Evolutionary conservation across 2,888 invertebrate species (phyloP).

Genomic region (Blera fallax): DNA sequence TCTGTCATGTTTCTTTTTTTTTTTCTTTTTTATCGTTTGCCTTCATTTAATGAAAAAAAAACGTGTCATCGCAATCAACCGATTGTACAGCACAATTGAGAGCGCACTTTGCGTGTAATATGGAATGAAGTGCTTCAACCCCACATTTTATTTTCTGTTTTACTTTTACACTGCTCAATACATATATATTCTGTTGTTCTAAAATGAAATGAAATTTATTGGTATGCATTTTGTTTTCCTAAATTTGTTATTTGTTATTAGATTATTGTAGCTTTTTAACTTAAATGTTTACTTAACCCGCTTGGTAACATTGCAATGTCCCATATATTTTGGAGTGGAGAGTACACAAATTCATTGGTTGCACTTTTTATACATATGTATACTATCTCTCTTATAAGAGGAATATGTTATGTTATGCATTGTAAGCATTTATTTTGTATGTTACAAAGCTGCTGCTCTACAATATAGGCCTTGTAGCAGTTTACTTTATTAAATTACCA

Average conservation of each 20-base stretch:
- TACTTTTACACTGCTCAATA: not conserved
- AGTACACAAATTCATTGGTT: not conserved
- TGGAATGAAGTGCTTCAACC: constrained; percentile 17
- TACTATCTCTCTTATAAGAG: not conserved
- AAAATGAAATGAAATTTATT: not conserved
- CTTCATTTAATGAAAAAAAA: constrained; percentile 9
- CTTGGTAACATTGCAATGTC: not conserved
- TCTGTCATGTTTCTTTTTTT: not conserved
- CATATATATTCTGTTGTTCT: not conserved
- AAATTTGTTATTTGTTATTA: not conserved
- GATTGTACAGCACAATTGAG: not conserved
- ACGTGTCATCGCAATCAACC: constrained; percentile 38
- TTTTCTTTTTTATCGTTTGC: not conserved
- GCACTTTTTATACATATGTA: not conserved
- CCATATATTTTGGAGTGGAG: not conserved
- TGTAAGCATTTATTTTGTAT: no score
- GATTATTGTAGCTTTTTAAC: no score
- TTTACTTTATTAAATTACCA: no score
- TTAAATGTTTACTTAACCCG: constrained; percentile 12
- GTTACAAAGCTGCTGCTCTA: no score
- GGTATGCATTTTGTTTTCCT: constrained; percentile 4
- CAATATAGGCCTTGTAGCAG: no score
- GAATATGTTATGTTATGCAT: no score
- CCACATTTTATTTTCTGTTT: not conserved
- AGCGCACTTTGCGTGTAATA: not conserved